phyloP scores from a whole-genome alignment of 2,113 vertebrate genomes.

The Serinus canaria region DNA sequence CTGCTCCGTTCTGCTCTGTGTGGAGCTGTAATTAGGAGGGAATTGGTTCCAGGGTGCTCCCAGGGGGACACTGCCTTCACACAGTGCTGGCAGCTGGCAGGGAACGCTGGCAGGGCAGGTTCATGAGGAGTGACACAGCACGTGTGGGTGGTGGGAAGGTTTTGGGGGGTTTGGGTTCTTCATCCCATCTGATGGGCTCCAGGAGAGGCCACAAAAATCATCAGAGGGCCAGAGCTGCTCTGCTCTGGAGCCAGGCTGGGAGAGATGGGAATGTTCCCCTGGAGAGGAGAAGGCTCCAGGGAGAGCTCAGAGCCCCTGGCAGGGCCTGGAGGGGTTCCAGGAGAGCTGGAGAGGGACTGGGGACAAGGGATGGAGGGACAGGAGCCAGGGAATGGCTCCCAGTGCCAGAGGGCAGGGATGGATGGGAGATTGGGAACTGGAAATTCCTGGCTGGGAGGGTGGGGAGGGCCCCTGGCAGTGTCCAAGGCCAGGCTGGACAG shows the following conservation, averaged over 20 bases:
- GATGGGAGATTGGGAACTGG: not conserved
- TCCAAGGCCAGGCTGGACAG: fast-evolving
- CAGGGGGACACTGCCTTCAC: not conserved
- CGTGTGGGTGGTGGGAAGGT: not conserved
- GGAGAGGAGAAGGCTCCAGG: not conserved
- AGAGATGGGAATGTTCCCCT: fast-evolving
- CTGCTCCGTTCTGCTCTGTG: not conserved
- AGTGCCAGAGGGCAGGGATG: not conserved
- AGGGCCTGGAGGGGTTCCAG: not conserved
- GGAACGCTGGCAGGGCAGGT: not conserved
- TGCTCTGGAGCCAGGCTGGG: not conserved
- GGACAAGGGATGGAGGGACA: not conserved
- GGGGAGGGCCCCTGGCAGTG: not conserved
- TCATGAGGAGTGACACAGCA: not conserved
- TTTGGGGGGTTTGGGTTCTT: not conserved
- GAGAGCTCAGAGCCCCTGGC: not conserved
- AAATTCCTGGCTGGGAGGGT: not conserved
- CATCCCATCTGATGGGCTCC: not conserved
- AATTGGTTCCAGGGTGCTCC: not conserved
- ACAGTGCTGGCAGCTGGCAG: not conserved
- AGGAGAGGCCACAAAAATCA: not conserved
- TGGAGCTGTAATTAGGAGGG: not conserved
- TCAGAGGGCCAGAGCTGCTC: not conserved
- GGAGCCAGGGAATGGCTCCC: not conserved
- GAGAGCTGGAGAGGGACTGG: not conserved